Evolutionary conservation across 2,797 vertebrate species (phyloP), one percentile per base, ranked within the genome.

Genomic region (Buphagus erythrorhynchus): DNA sequence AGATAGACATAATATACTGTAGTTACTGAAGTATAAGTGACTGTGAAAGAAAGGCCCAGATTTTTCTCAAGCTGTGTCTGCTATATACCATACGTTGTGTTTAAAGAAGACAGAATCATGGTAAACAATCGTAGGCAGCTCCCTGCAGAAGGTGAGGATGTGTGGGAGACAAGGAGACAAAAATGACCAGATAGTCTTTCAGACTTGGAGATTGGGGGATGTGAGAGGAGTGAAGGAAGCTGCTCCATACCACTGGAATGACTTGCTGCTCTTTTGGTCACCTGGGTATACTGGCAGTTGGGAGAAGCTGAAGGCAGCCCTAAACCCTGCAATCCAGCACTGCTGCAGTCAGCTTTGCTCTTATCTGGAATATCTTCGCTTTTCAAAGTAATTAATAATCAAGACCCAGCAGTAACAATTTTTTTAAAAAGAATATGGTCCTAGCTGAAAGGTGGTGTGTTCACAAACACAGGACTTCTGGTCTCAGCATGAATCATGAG

Each of bases 1-100:
- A 92, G 78, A 83, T 90, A 95, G 82, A 67, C 85, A 33, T 83
- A 92, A 95, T 92, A 69, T 86, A 55, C 85, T 94, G 45, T 81
- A 90, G 89, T 75, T 94, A 81, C 65, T 89, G 89, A 87, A 83
- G 69, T 91, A 75, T 62, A 91, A 86, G 76, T 93, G 91, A 51
- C 74, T 85, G 48, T 91, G 84, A 91, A 86, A 83, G 86, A 84
- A 93, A 51, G 62, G 76, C 48, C 68, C 92, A 91, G 89, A 91
- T 95, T 96, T 95, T 94, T 83, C 87, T 86, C 94, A 93, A 88
- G 91, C 87, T 95, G 85, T 91, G 65, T 92, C 87, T 92, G 85
- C 69, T 96, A 4, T 46, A 21, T 72, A 86, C 94, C 82, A 72
- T 93, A 83, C 72, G 7, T 93, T 83, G 81, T 92, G 61, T 82